Evolutionary conservation across 30 jellyfish, hydroid and myxozoan genomes (phyloP).

Genomic region (Cassiopea xamachana): DNA sequence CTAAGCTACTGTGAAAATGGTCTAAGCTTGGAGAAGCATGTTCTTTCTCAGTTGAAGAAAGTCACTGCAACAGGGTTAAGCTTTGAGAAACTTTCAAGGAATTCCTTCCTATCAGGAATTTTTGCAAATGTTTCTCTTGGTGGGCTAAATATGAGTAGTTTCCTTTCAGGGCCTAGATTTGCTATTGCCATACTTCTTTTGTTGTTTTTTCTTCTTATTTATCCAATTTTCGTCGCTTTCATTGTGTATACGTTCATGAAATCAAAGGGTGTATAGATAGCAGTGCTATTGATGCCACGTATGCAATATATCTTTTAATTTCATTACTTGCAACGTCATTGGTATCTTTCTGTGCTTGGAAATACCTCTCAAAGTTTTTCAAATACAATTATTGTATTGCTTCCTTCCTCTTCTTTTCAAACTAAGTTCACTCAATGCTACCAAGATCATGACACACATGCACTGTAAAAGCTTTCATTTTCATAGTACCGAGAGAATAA

Average conservation of each 20-base stretch:
- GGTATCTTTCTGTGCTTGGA: no score
- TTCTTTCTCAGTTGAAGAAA: slow-evolving; percentile 14
- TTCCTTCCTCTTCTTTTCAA: no score
- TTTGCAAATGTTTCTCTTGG: slow-evolving; percentile 45
- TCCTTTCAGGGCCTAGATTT: slow-evolving; percentile 17
- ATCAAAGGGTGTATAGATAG: neutral
- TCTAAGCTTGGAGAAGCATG: slow-evolving; percentile 14
- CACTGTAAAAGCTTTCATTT: no score
- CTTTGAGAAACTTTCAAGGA: slow-evolving; percentile 47
- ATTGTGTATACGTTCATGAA: neutral
- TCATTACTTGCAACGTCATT: no score
- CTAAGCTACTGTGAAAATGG: slow-evolving; percentile 47
- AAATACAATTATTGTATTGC: no score
- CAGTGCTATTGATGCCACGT: neutral
- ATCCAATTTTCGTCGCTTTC: slow-evolving; percentile 19
- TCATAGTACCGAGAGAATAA: no score
- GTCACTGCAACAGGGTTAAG: slow-evolving; percentile 62
- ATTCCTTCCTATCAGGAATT: slow-evolving; percentile 37
- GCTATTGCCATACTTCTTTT: neutral
- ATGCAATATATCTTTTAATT: no score
- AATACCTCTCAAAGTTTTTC: no score
- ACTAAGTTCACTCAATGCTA: no score
- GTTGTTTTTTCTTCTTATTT: neutral
- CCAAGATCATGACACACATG: no score
- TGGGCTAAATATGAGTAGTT: slow-evolving; percentile 44